phyloP scores from a whole-genome alignment of 2,797 vertebrate species.

The Tenualosa thibaudeaui region DNA sequence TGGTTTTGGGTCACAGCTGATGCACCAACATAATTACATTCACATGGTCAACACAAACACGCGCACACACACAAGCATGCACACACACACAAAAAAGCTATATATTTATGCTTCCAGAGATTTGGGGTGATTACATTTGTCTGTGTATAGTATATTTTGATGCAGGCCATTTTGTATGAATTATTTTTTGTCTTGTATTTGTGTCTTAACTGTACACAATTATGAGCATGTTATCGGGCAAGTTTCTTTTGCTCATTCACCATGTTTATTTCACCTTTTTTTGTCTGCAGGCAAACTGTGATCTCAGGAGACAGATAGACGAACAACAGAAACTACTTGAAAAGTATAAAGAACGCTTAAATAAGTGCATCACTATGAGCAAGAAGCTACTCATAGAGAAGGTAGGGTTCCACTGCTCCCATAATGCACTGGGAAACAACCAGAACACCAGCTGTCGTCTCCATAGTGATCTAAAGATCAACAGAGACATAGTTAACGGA shows the following conservation, averaged over 20 bases:
- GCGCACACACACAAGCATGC: no score
- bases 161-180: background rate
- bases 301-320: conserved; percentile 99
- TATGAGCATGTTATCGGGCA: background rate
- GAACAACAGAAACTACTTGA: conserved; percentile 99
- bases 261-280: background rate
- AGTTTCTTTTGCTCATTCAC: background rate
- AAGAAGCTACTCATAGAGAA: conserved; percentile 99
- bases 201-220: background rate
- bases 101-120: background rate
- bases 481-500: background rate
- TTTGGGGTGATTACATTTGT: background rate
- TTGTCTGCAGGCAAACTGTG: conserved; percentile 90
- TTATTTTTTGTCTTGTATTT: background rate
- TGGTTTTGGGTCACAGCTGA: background rate
- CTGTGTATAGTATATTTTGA: background rate
- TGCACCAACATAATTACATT: background rate
- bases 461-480: background rate
- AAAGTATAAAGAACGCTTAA: conserved; percentile 99
- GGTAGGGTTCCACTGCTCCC: conserved; percentile 62
- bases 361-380: conserved; percentile 99
- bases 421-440: background rate
- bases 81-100: background rate
- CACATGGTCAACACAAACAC: background rate
- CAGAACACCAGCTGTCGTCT: background rate